Evolutionary conservation across 2,888 invertebrate genomes (phyloP).

Genomic region (Neuroscelio doddi): DNA sequence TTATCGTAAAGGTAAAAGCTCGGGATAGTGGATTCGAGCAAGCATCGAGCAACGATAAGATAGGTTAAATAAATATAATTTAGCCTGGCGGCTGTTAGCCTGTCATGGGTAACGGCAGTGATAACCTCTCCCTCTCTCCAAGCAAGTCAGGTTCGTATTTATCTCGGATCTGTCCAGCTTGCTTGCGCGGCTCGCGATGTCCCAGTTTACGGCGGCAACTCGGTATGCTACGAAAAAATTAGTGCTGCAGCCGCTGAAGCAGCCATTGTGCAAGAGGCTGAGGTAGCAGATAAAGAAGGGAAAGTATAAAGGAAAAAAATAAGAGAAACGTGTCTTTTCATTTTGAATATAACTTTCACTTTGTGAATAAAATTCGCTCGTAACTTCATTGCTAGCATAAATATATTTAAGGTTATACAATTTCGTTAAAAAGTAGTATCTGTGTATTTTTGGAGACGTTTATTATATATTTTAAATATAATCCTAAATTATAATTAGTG

Average conservation of each 20-base stretch:
- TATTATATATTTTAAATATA: too few species aligned
- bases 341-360: too few species aligned
- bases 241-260: slow-evolving; percentile 28
- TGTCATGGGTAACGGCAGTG: slow-evolving; percentile 57
- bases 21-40: slow-evolving; percentile 51
- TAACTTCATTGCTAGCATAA: too few species aligned
- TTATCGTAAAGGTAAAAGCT: slow-evolving; percentile 31
- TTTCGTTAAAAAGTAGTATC: too few species aligned
- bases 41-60: slow-evolving; percentile 61
- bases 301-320: too few species aligned
- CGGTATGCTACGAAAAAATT: slow-evolving; percentile 52
- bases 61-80: slow-evolving; percentile 70
- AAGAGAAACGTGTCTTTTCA: too few species aligned
- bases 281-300: slow-evolving; percentile 4
- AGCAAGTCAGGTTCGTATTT: slow-evolving; percentile 48
- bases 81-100: slow-evolving; percentile 63
- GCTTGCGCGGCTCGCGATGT: slow-evolving; percentile 38
- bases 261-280: slow-evolving; percentile 19
- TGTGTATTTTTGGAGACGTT: too few species aligned
- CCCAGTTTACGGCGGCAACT: slow-evolving; percentile 53
- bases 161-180: slow-evolving; percentile 62
- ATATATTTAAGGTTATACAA: too few species aligned
- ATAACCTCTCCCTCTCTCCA: slow-evolving; percentile 57
- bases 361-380: too few species aligned
- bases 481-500: too few species aligned